Base-by-base conservation (phyloP, 2,113 vertebrate species). In the Paradisaea rubra region DNA sequence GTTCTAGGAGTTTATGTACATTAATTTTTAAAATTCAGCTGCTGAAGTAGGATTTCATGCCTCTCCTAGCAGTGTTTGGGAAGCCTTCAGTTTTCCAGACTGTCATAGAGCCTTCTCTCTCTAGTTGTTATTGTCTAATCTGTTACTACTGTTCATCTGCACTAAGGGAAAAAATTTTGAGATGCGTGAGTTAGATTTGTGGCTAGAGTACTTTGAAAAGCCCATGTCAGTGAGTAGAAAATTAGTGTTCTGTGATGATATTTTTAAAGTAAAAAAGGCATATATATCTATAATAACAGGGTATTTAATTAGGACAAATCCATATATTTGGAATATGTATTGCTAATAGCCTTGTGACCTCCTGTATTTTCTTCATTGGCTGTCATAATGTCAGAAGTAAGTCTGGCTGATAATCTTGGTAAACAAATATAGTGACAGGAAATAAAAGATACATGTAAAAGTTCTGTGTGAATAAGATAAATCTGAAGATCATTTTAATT, bases 201-300 rank as follows among this genome's bases (percentile, higher is more conserved):
- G 31, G 13, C 37, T 53, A 37, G 22, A 65, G 4, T 70, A 69
- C 16, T 31, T 64, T 57, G 41, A 53, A 80, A 86, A 77, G 28
- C 14, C 12, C 2, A 0, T 61, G 10, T 41, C 23, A 53, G 2
- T 57, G 15, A 49, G 13, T 41, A 54, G 59, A 47, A 91, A 59
- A 57, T 31, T 1, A 41, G 21, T 52, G 53, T 74, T 64, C 3
- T 39, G 11, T 63, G 25, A 13, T 52, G 37, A 10, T 71, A 35
- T 65, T 93, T 82, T 33, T 70, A 10, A 91, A 88, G 49, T 37
- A 9, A 30, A 68, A 86, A 54, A 85, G 22, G 3, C 3, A 8
- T 5, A 0, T 53, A 2, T 53, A 4, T 77, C 2, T 57, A 2
- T 70, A 11, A 71, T 47, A 82, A 60, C 10, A 27, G 18, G 2